phyloP scores from a whole-genome alignment of 2,888 invertebrate species.

The Blera fallax region DNA sequence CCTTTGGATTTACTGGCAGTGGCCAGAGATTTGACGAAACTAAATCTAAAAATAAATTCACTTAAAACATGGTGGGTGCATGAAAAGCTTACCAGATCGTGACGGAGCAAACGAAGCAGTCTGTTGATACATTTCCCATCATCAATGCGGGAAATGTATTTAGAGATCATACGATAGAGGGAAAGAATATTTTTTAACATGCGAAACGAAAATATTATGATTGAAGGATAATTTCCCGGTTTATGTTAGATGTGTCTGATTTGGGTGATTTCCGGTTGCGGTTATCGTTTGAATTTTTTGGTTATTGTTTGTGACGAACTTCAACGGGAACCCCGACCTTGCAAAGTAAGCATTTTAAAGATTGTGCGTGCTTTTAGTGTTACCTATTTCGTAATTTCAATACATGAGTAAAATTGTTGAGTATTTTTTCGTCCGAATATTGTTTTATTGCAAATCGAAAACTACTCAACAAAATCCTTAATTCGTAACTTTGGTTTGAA shows the following conservation, averaged over 20 bases:
- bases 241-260: background rate
- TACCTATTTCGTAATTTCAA: too few relatives aligned
- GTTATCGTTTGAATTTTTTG: background rate
- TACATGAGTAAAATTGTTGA: too few relatives aligned
- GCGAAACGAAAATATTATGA: conserved; percentile 22
- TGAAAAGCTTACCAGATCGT: conserved; percentile 33
- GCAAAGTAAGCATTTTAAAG: too few relatives aligned
- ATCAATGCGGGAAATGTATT: conserved; percentile 1
- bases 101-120: conserved; percentile 23
- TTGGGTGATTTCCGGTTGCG: background rate
- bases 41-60: conserved; percentile 59
- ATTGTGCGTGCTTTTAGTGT: too few relatives aligned
- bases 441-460: too few relatives aligned
- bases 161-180: background rate
- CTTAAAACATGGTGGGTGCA: conserved; percentile 54
- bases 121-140: conserved; percentile 50
- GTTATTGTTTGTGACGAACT: background rate
- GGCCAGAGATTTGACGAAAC: conserved; percentile 49
- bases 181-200: background rate
- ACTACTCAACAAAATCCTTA: too few relatives aligned
- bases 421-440: too few relatives aligned
- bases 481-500: too few relatives aligned
- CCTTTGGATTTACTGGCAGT: conserved; percentile 16
- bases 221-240: background rate
- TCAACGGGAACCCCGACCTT: too few relatives aligned